Evolutionary conservation across 2,888 invertebrate species (phyloP), one percentile per base, ranked within the genome.

Genomic region (Cetonia aurata): DNA sequence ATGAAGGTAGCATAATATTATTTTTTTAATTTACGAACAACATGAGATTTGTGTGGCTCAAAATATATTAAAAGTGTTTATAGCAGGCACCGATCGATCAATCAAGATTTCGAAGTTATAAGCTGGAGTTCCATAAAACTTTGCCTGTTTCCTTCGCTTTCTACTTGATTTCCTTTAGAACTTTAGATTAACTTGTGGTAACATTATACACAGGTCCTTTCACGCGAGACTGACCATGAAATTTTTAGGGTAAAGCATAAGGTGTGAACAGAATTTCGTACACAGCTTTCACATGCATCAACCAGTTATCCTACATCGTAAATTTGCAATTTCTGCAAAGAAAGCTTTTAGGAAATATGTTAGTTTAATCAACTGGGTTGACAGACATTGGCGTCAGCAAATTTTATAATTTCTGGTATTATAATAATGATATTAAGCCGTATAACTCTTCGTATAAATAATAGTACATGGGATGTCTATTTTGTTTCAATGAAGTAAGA

Each of bases 191-290:
- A 55, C 13, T 55, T 33, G 13, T 13, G 12, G 33, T 33, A 15
- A 33, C 31, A 6, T 33, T 53, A 37, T 37, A 37, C 37, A 37
- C 19, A 33, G 13, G 8, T 37, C 13, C n/a, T 15, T 31, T 56
- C 56, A 37, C 56, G 56, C 37, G 56, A 56, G 31, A 37, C 13
- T 56, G 13, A 53, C 53, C n/a, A 25, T 25, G 25, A n/a, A 17
- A 53, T 53, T 25, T 19, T 53, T 19, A 12, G 53, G 9, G 12
- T 17, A 3, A 12, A 52, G 19, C 19, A 25, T 52, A 1, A 25
- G 3, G 12, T 12, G 25, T 19, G 12, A 25, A 25, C 52, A 12
- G n/a, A 52, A 19, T 12, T 25, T 52, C 25, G 12, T 25, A 12
- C 9, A 6, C 12, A 9, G 25, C n/a, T 25, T 25, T 25, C 25